phyloP scores from a whole-genome alignment of 2,797 vertebrate species.

The Vultur gryphus region DNA sequence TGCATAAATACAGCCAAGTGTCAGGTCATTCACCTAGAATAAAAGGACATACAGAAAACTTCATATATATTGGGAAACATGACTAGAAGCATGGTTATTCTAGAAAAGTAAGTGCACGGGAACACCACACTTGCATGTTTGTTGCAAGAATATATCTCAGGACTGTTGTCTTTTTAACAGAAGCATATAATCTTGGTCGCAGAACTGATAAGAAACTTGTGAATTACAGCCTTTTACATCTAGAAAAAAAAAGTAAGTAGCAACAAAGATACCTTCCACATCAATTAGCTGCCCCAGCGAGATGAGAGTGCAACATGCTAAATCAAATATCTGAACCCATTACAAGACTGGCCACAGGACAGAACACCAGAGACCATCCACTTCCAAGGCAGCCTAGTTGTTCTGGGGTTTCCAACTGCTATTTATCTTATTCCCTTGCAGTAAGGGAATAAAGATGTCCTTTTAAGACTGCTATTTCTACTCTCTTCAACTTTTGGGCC shows the following conservation, averaged over 20 bases:
- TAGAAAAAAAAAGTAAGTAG: background rate
- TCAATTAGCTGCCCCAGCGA: background rate
- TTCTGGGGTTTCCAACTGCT: background rate
- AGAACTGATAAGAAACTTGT: background rate
- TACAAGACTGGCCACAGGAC: background rate
- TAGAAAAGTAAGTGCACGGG: background rate
- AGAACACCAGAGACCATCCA: background rate
- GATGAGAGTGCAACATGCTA: background rate
- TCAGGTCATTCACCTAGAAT: background rate
- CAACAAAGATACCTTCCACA: background rate
- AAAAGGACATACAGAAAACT: background rate
- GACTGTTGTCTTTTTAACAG: background rate
- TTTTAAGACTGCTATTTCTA: background rate
- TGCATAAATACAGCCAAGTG: background rate
- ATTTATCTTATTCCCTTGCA: background rate
- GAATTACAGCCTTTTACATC: background rate
- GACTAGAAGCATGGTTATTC: background rate
- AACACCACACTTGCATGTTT: background rate
- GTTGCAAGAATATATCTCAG: background rate
- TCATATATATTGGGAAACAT: fast-evolving
- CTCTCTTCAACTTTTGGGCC: background rate
- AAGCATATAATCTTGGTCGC: background rate
- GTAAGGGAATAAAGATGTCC: background rate
- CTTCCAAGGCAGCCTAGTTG: background rate
- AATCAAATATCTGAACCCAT: background rate